Base-by-base conservation (phyloP, 1,140 invertebrate genomes). In the Papilio aristodemus region DNA sequence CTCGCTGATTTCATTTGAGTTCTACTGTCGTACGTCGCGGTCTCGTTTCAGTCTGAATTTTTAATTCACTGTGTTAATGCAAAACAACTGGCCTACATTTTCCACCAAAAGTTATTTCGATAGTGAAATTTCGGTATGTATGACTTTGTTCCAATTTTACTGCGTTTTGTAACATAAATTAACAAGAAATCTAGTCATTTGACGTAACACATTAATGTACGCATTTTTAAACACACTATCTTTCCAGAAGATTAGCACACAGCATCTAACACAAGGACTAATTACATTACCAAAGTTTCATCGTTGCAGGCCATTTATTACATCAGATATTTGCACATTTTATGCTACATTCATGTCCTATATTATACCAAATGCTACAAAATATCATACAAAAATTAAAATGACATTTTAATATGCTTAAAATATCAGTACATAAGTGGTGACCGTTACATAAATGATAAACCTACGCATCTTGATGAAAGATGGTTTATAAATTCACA, bases 1-100 rank as follows among this genome's bases (percentile, higher is more conserved):
- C 75, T 80, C 77, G 54, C 71, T 71, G 76, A 79, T 84, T 83
- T 79, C 83, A 83, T 90, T 88, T 82, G 81, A 89, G 85, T 88
- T 72, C 70, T 79, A 75, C 75, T 81, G 70, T 69, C 38, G 72
- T 73, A 76, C 74, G 70, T 70, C 76, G 75, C 71, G 68, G 68
- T 79, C 32, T 32, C 39, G 63, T 71, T 70, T 71, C 73, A 71
- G 72, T 75, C 71, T 64, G 57, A 46, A n/a, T 54, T 58, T 72
- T 67, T 74, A 58, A 41, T 64, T 32, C 17, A 64, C 73, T 69
- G 50, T 73, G 66, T 68, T 69, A 66, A 69, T 70, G 70, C 38
- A 19, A 57, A 13, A 25, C 38, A 41, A 43, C 17, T 39, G 38
- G 22, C 37, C 27, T 17, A 11, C 36, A 17, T 39, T 17, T 25